Evolutionary conservation across 2,888 invertebrate species (phyloP), one percentile per base, ranked within the genome.

Genomic region (Salticus scenicus): DNA sequence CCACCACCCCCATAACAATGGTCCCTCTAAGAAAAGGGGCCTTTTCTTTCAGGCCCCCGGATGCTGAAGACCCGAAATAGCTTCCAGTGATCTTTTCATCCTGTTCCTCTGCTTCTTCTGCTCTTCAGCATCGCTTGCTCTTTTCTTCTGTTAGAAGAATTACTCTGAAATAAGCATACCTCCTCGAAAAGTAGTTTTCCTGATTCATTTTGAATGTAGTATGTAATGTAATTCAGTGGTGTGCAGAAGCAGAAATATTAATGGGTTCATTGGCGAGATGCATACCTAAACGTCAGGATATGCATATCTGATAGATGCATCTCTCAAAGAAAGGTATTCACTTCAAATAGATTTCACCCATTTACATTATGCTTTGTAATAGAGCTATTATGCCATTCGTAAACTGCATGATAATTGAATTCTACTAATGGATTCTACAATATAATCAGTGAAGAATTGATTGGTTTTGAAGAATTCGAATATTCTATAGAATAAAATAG

Each of bases 81-180:
- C 80, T 80, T 72, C 73, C 69, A 72, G 72, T 66, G 66, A 63
- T 79, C 72, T 63, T 79, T 79, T 72, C 71, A 37, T 31, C 69
- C 27, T 47, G 70, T 57, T 37, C 70, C 41, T 64, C 27, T 37
- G n/a, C 67, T 51, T 74, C 73, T 42, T 47, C 47, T 69, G 37
- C 67, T 80, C 72, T 77, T 77, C 77, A 63, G 77, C 77, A 77
- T 77, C 70, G 69, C 57, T 77, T 77, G 69, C 20, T 77, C 69
- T 69, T 77, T 77, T 77, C 37, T 70, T 42, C 69, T 24, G n/a
- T 14, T 12, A 66, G 37, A 47, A 47, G 47, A 47, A 47, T 47
- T n/a, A 24, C 24, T 24, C 17, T 7, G 57, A 57, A 57, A 57
- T 57, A 24, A 57, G 57, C 57, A 57, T 57, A 57, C 57, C 57